Evolutionary conservation across 2,113 vertebrate species (phyloP).

Genomic region (Onychostoma macrolepis): DNA sequence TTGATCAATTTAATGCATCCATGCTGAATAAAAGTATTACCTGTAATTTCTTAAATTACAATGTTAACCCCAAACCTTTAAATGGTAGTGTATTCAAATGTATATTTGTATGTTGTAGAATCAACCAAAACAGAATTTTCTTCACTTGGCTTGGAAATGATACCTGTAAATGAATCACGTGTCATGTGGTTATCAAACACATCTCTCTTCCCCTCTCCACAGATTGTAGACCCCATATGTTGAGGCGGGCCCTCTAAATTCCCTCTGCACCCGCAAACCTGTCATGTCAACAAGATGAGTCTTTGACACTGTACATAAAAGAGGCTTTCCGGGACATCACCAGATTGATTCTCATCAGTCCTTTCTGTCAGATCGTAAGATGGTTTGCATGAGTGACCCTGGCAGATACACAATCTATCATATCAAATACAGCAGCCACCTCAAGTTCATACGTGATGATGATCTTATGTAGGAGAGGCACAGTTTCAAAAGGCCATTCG

Average conservation of each 20-base stretch:
- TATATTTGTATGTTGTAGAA: not conserved
- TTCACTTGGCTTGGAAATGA: not conserved
- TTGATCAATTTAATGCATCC: not conserved
- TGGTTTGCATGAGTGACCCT: not conserved
- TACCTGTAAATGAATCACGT: not conserved
- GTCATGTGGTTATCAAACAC: constrained; percentile 4
- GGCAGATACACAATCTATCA: not conserved
- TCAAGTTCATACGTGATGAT: constrained; percentile 60
- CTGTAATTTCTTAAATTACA: not conserved
- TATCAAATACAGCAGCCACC: constrained; percentile 9
- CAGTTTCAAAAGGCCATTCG: constrained; percentile 76
- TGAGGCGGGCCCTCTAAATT: constrained; percentile 10
- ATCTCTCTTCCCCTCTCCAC: constrained; percentile 8
- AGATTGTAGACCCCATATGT: constrained; percentile 21
- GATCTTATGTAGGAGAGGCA: constrained; percentile 76
- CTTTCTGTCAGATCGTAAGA: not conserved
- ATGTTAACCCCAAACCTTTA: not conserved
- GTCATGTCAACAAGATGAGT: constrained; percentile 8
- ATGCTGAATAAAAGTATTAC: not conserved
- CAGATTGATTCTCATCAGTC: not conserved
- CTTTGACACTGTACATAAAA: constrained; percentile 30
- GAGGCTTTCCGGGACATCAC: not conserved
- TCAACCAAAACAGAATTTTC: not conserved
- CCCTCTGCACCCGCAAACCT: constrained; percentile 13
- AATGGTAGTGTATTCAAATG: not conserved